Evolutionary conservation across 2,113 vertebrate species (phyloP), one percentile per base, ranked within the genome.

Genomic region (Scomber japonicus): DNA sequence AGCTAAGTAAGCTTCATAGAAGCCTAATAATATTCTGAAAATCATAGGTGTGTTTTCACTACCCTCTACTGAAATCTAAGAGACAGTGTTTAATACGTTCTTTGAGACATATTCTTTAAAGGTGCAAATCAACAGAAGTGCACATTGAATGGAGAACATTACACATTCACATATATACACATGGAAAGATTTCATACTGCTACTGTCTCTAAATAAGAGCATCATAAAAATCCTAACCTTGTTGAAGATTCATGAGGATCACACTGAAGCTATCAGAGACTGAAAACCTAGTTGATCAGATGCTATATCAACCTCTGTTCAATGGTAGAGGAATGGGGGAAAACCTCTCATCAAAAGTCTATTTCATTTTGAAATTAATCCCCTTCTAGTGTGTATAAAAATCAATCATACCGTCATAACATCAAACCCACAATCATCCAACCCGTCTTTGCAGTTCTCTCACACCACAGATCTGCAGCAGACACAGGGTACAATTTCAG

Each of bases 331-430:
- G 46, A 83, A 73, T 62, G 17, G 3, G 35, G 31, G 35, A 5
- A 57, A 84, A 67, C 44, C 77, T 80, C 68, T 88, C 82, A 90
- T 89, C 69, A 85, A 85, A 90, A 87, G 11, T 35, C 53, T 15
- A 81, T 83, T 89, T 74, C 21, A 70, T 67, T 78, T 85, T 59
- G 64, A 84, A 90, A 77, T 71, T 0, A 30, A 85, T 78, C 27
- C 53, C 50, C 9, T 79, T 81, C 45, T 60, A 15, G 50, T 72
- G 62, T 80, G 64, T 79, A 76, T 79, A 27, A 79, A 88, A 80
- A 87, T 88, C 71, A 84, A 83, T 90, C 74, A 88, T 68, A 51
- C 31, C 4, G 14, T 73, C 74, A 62, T 30, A 75, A 81, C 62
- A 57, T 71, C 59, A 40, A 80, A 84, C 54, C 82, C 75, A 56